Evolutionary conservation across 2,113 vertebrate species (phyloP).

Genomic region (Halichoeres trimaculatus): DNA sequence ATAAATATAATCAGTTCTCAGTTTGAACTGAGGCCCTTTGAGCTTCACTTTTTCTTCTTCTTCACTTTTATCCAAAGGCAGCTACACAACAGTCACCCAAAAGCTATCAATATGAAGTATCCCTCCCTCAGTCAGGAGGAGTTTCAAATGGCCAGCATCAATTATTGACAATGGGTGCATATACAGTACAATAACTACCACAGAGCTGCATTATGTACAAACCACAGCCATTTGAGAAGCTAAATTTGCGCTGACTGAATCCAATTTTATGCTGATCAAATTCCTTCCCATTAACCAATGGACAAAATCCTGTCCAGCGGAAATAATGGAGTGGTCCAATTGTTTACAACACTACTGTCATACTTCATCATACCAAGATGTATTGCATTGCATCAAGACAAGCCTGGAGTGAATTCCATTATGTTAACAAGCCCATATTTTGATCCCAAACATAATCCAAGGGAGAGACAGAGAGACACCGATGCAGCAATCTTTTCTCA

Average conservation of each 20-base stretch:
- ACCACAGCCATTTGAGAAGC: slow-evolving; percentile 17
- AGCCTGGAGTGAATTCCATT: slow-evolving; percentile 22
- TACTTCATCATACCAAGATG: slow-evolving; percentile 47
- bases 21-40: neutral
- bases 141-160: slow-evolving; percentile 15
- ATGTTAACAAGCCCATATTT: slow-evolving; percentile 11
- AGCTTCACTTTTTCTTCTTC: neutral
- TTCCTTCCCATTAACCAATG: slow-evolving; percentile 31
- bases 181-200: slow-evolving; percentile 11
- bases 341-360: slow-evolving; percentile 54
- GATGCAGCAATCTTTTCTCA: slow-evolving; percentile 3
- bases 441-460: slow-evolving; percentile 10
- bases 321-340: slow-evolving; percentile 61
- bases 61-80: neutral
- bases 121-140: neutral
- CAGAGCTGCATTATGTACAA: slow-evolving; percentile 21
- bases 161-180: slow-evolving; percentile 19
- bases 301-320: slow-evolving; percentile 58
- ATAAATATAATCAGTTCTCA: neutral
- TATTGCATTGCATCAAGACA: slow-evolving; percentile 12
- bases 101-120: slow-evolving; percentile 3
- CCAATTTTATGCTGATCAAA: slow-evolving; percentile 47
- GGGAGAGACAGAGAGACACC: neutral
- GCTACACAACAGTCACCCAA: neutral
- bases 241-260: slow-evolving; percentile 35